These are phyloP conservation scores for Xylophagus ater DNA, from an alignment of 2,888 invertebrate species.

Conservation along the genomic window DNA sequence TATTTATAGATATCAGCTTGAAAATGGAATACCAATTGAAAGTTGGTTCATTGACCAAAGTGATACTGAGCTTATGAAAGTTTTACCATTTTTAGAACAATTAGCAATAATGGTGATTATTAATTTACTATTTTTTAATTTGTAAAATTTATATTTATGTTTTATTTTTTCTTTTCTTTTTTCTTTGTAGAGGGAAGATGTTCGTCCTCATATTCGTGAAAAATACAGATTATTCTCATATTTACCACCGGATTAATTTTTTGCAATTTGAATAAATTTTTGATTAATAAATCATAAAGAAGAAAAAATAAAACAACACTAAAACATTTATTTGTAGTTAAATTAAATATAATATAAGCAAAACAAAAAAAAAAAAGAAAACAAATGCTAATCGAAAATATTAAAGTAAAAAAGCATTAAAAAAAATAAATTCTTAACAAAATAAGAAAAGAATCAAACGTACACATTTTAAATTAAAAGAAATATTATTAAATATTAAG, in stretches of 20 bases:
- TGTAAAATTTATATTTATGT: slow-evolving; percentile 7
- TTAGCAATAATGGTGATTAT: slow-evolving; percentile 62
- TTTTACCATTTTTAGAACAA: slow-evolving; percentile 83
- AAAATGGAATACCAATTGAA: slow-evolving; percentile 94
- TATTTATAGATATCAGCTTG: slow-evolving; percentile 50
- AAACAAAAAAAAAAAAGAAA: too few relatives aligned
- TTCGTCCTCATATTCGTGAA: slow-evolving; percentile 81
- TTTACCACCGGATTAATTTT: slow-evolving; percentile 66
- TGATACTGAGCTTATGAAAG: slow-evolving; percentile 80
- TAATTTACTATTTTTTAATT: neutral
- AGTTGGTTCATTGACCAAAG: slow-evolving; percentile 90
- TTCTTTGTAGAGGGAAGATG: slow-evolving; percentile 71
- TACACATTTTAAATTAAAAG: too few relatives aligned
- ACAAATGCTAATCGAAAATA: too few relatives aligned
- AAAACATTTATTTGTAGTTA: slow-evolving; percentile 9
- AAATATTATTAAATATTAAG: too few relatives aligned
- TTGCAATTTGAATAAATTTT: neutral
- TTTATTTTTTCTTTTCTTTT: slow-evolving; percentile 14
- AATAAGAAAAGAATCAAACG: too few relatives aligned
- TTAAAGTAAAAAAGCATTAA: too few relatives aligned
- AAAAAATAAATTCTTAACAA: too few relatives aligned
- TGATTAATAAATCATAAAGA: neutral
- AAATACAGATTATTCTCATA: slow-evolving; percentile 83
- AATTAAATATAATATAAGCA: slow-evolving; percentile 12
- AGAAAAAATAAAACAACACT: slow-evolving; percentile 1